Evolutionary conservation across 2,113 vertebrate species (phyloP).

Genomic region (Arizona elegans): DNA sequence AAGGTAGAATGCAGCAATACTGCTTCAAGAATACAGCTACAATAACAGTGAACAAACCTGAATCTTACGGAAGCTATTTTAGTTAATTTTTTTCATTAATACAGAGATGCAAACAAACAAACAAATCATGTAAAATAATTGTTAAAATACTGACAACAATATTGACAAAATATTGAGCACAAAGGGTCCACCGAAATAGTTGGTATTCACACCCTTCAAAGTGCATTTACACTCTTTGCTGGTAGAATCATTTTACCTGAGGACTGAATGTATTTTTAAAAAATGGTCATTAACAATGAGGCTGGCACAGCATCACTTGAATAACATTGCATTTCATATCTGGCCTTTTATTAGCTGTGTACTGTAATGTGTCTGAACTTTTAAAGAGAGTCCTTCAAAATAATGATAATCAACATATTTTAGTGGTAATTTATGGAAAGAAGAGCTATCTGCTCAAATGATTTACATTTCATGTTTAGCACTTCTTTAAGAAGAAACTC

Average conservation of each 20-base stretch:
- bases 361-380: constrained; percentile 58
- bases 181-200: constrained; percentile 30
- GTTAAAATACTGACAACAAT: constrained; percentile 49
- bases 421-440: constrained; percentile 39
- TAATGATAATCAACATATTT: constrained; percentile 56
- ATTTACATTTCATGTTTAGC: neutral
- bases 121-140: constrained; percentile 20
- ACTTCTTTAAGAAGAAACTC: neutral
- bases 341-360: constrained; percentile 46
- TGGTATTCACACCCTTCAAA: constrained; percentile 53
- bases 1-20: constrained; percentile 3
- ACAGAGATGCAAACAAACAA: neutral
- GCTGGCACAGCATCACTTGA: constrained; percentile 50
- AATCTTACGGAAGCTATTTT: neutral
- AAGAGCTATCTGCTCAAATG: constrained; percentile 2
- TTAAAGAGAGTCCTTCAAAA: constrained; percentile 56
- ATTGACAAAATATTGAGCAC: neutral
- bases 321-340: constrained; percentile 50
- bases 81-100: neutral
- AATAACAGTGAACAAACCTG: neutral
- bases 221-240: constrained; percentile 56
- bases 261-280: constrained; percentile 64
- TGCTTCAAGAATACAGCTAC: neutral
- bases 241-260: constrained; percentile 68
- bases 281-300: constrained; percentile 64